phyloP scores from a whole-genome alignment of 2,888 invertebrate genomes.

The Lumbricus terrestris region DNA sequence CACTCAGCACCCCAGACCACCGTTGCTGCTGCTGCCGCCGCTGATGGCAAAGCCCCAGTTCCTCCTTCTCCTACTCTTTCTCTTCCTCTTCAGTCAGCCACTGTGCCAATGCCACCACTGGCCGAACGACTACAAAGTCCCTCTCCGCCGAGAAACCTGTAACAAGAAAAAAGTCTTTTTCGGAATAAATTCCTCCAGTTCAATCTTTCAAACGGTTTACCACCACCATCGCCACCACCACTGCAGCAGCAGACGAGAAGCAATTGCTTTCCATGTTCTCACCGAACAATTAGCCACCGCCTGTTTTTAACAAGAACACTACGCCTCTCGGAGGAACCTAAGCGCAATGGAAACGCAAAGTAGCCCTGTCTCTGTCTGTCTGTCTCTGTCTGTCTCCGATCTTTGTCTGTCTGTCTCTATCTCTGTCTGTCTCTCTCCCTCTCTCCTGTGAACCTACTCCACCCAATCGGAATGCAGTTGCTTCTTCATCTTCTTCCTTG shows the following conservation, averaged over 20 bases:
- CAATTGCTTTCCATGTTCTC: not conserved
- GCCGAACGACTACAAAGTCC: not conserved
- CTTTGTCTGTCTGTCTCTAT: too few species aligned
- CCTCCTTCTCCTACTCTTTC: not conserved
- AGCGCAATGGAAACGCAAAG: not conserved
- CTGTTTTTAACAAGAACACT: not conserved
- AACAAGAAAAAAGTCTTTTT: not conserved
- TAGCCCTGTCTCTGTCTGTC: too few species aligned
- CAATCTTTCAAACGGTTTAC: not conserved
- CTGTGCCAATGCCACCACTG: not conserved
- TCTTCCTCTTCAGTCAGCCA: not conserved
- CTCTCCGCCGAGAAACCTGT: not conserved
- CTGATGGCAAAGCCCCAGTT: not conserved
- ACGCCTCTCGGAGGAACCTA: not conserved
- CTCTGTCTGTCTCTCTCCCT: too few species aligned
- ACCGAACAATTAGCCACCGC: not conserved
- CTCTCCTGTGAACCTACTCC: not conserved
- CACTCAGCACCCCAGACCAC: not conserved
- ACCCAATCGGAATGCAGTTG: not conserved
- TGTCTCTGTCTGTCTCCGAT: too few species aligned
- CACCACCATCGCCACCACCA: too few species aligned
- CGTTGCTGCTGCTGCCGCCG: not conserved
- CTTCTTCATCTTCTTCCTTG: too few species aligned
- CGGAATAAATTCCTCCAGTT: not conserved
- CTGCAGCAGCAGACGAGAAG: too few species aligned